phyloP scores from a whole-genome alignment of 2,113 vertebrate species.

The Pseudonaja textilis region DNA sequence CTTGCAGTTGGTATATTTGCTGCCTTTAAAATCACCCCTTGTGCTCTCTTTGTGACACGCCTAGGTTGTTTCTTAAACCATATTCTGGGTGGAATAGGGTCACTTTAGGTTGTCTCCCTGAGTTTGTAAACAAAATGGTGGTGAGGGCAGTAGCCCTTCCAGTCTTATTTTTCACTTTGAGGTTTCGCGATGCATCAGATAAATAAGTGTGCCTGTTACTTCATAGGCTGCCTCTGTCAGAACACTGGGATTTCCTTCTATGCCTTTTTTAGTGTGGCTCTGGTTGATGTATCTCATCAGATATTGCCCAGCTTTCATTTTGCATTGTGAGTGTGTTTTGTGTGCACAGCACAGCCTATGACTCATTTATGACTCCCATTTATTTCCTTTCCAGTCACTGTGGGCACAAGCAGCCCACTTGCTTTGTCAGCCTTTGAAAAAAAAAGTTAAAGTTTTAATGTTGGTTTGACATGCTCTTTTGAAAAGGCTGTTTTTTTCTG shows the following conservation, averaged over 20 bases:
- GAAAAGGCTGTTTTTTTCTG: neutral
- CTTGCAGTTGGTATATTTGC: neutral
- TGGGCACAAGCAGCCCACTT: conserved; percentile 57
- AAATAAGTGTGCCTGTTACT: neutral
- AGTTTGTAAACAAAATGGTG: neutral
- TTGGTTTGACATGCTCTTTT: conserved; percentile 48
- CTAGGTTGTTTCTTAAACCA: neutral
- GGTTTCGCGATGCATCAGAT: neutral
- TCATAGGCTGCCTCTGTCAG: neutral
- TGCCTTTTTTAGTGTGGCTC: neutral
- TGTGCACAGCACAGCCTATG: conserved; percentile 45
- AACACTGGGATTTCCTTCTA: conserved; percentile 36
- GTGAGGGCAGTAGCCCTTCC: neutral
- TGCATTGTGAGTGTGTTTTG: neutral
- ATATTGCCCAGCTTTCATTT: conserved; percentile 15
- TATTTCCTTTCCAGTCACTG: conserved; percentile 39
- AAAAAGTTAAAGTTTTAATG: conserved; percentile 26
- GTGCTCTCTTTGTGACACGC: neutral
- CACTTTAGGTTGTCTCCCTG: rapidly evolving
- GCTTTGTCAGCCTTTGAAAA: conserved; percentile 29
- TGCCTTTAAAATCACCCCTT: neutral
- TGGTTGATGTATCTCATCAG: neutral
- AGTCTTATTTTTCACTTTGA: neutral
- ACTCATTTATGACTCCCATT: conserved; percentile 51
- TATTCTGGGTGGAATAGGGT: neutral